Evolutionary conservation across 2,113 vertebrate genomes (phyloP).

Genomic region (Etheostoma spectabile): DNA sequence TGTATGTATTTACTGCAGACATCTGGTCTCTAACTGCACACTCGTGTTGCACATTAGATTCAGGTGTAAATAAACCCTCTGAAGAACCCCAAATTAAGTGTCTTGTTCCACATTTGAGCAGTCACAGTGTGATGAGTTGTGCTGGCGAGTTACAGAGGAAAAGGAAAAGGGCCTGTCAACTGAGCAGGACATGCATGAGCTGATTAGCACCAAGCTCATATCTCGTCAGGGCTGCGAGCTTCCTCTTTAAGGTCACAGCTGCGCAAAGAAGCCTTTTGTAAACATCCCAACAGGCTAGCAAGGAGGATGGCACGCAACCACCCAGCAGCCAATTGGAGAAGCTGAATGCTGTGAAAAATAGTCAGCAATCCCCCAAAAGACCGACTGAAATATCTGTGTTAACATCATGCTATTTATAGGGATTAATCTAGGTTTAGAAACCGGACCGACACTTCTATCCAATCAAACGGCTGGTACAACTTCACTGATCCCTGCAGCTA

Average conservation of each 20-base stretch:
- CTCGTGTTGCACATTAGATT: not conserved
- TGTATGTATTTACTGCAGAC: not conserved
- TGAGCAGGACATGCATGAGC: constrained; percentile 63
- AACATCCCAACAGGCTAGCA: constrained; percentile 33
- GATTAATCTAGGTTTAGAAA: constrained; percentile 70
- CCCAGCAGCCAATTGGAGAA: constrained; percentile 34
- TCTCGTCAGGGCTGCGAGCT: constrained; percentile 50
- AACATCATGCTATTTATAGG: constrained; percentile 64
- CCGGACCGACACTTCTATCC: constrained; percentile 59
- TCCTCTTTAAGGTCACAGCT: constrained; percentile 71
- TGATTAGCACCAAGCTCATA: constrained; percentile 61
- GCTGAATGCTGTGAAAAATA: constrained; percentile 48
- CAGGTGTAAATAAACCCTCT: not conserved
- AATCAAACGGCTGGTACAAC: constrained; percentile 51
- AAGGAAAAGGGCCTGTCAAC: constrained; percentile 59
- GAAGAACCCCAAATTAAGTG: not conserved
- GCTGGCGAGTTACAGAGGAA: constrained; percentile 28
- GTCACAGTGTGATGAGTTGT: not conserved
- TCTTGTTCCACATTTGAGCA: not conserved
- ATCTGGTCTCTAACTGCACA: not conserved
- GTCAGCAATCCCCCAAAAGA: constrained; percentile 44
- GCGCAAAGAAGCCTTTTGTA: constrained; percentile 32
- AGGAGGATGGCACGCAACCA: constrained; percentile 9
- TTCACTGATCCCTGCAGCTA: constrained; percentile 28
- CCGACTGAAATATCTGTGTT: constrained; percentile 64